A percentile compares a stretch with the other conserved stretches of the same genome.
Conservation (phyloP, 2,888 invertebrate genomes). For the Cheilosia scutellata region DNA sequence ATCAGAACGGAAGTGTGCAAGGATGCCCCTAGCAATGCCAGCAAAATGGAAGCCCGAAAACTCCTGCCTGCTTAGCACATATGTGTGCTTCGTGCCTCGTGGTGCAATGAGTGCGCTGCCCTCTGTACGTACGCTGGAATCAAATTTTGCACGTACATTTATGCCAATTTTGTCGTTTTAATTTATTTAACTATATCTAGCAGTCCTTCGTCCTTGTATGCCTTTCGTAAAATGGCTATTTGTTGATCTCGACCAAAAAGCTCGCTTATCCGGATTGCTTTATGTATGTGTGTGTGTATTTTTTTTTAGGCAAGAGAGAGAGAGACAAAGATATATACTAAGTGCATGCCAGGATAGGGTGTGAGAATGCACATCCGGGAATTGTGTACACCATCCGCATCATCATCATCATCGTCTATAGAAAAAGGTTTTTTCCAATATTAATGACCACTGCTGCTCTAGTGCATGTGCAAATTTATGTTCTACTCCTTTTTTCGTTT, state of each 20-base stretch:
- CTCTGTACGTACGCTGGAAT: conserved; percentile 30
- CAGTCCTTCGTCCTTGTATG: background rate
- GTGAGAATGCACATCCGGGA: conserved; percentile 67
- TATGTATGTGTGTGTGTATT: background rate
- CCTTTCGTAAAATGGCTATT: conserved; percentile 46
- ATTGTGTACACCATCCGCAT: conserved; percentile 60
- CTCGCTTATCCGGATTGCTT: conserved; percentile 49
- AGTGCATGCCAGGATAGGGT: conserved; percentile 54
- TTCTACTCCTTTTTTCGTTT: conserved; percentile 31
- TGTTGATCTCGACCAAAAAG: conserved; percentile 69
- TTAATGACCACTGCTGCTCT: conserved; percentile 75
- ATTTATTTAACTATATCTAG: conserved; percentile 69
- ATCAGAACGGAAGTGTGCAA: conserved; percentile 65
- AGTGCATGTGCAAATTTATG: conserved; percentile 75
- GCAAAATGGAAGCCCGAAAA: conserved; percentile 22
- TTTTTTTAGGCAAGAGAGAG: background rate
- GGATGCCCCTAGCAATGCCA: conserved; percentile 57
- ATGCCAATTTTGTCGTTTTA: conserved; percentile 75
- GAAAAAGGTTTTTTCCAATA: conserved; percentile 74
- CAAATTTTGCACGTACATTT: conserved; percentile 67
- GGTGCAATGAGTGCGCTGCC: conserved; percentile 1
- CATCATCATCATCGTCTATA: conserved; percentile 60
- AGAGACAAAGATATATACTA: conserved; percentile 28
- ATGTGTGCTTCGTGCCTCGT: conserved; percentile 7
- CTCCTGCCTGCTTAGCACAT: conserved; percentile 1